Evolutionary conservation across 2,113 vertebrate genomes (phyloP), one percentile per base, ranked within the genome.

Genomic region (Leptodactylus fuscus): DNA sequence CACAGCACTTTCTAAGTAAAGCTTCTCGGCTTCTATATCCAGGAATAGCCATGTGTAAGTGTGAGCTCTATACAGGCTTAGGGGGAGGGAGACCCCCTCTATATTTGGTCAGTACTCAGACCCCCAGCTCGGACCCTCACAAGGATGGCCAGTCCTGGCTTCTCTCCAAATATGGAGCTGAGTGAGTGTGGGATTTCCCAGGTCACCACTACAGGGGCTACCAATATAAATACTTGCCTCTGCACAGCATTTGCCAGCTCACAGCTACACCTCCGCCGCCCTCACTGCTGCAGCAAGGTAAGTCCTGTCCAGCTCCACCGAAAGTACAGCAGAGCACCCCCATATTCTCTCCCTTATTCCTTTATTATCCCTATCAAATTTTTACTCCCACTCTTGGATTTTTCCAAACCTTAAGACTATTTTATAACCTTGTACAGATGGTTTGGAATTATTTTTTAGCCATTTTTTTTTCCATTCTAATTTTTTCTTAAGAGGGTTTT

Each of bases 1-100:
- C 77, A 85, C 84, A 85, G 84, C 84, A 85, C 84, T 85, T 85
- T 85, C 84, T 85, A 85, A 85, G 84, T 85, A 85, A 85, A 85
- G 84, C 76, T 7, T 80, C 65, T 71, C 51, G 18, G 27, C 11
- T 53, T 65, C 65, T 85, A 81, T 80, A 81, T 81, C 84, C 84
- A 85, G 84, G 84, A 85, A 85, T 85, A 85, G 84, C 36, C 75
- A 85, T 81, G 76, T 85, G 84, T 81, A 85, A 80, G 76, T 71
- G 34, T 44, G 38, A 81, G 62, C 84, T 85, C 75, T 85, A 81
- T 85, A 85, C 65, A 81, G 76, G 76, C 49, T 36, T 20, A 29
- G 62, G 65, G 76, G 84, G 77, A 81, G 77, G 84, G 84, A 81
- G 48, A 73, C 49, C 41, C 81, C 84, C 84, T 70, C 84, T 85